Base-by-base conservation (phyloP, 2,888 invertebrate species). In the Orchesella flavescens region DNA sequence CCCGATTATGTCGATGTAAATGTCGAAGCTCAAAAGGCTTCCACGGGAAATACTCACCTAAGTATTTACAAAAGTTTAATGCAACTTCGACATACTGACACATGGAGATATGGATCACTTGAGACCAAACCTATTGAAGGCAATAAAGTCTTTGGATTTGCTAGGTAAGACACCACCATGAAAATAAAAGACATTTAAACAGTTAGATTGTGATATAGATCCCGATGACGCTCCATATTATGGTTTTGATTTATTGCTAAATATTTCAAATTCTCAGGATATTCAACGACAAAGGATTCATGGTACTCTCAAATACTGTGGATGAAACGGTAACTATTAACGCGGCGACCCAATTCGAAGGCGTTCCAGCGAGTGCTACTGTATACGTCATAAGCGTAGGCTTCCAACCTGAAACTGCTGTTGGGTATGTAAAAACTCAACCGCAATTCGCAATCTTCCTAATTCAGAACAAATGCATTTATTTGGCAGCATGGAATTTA, bases 71-170 rank as follows among this genome's bases (percentile, higher is more conserved):
- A 87, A 66, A 53, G 84, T 7, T 68, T 89, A 46, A 74, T 87
- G 1, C 63, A 74, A 19, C 75, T 89, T 43, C 77, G 89, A 43
- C 75, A 86, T 34, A 83, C 84, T 13, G 72, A 84, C 43, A 79
- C 76, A 0, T 86, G 87, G 85, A 85, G 93, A 91, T 93, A 94
- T 90, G 95, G 95, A 0, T 88, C 74, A 10, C 21, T 84, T 0
- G 74, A 79, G 63, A 75, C 75, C 0, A 59, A 63, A 1, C 71
- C 84, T 13, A 9, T 73, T n/a, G 53, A 79, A n/a, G 65, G 49
- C 57, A 79, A 75, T 9, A 53, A 68, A 21, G 53, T 49, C 0
- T 53, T 63, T 49, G 76, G 43, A 1, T 65, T 59, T 46, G 23
- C 63, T 0, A 73, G 72, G 68, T 81, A 68, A 2, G 24, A 49